These are phyloP conservation scores for Macrosoma leucophasiata DNA, from an alignment of 2,888 invertebrate genomes.

Conservation along the genomic window DNA sequence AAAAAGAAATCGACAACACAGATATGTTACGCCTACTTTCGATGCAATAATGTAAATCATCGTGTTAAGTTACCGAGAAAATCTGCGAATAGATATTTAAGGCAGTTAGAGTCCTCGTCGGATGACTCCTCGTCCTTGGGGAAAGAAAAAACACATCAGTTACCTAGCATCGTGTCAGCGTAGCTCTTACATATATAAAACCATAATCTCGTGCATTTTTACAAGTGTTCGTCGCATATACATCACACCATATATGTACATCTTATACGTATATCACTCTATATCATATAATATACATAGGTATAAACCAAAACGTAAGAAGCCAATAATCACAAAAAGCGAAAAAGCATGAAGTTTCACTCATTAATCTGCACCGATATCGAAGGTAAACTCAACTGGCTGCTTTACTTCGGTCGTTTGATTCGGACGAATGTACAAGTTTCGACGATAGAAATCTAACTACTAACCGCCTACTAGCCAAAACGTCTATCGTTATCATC, in stretches of 20 bases:
- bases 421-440: too few relatives aligned
- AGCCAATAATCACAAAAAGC: constrained; percentile 72
- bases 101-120: constrained; percentile 79
- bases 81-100: constrained; percentile 82
- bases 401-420: constrained; percentile 30
- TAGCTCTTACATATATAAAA: constrained; percentile 14
- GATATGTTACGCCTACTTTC: constrained; percentile 51
- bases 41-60: constrained; percentile 35
- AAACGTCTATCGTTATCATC: constrained; percentile 40
- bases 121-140: constrained; percentile 65
- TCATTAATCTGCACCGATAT: constrained; percentile 4
- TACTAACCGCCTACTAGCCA: constrained; percentile 60
- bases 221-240: constrained; percentile 36
- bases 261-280: constrained; percentile 16
- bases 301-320: constrained; percentile 54
- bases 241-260: constrained; percentile 24
- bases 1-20: constrained; percentile 61
- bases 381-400: constrained; percentile 1
- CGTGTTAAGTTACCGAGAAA: constrained; percentile 75
- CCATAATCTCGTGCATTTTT: constrained; percentile 30
- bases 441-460: constrained; percentile 49
- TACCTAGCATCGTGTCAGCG: constrained; percentile 26
- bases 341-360: constrained; percentile 42
- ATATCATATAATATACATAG: constrained; percentile 21
- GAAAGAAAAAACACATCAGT: constrained; percentile 56